Percentiles rank a stretch among this genome's conserved stretches.
phyloP scores from a whole-genome alignment of 1,140 invertebrate genomes.

The Ericerus pela region DNA sequence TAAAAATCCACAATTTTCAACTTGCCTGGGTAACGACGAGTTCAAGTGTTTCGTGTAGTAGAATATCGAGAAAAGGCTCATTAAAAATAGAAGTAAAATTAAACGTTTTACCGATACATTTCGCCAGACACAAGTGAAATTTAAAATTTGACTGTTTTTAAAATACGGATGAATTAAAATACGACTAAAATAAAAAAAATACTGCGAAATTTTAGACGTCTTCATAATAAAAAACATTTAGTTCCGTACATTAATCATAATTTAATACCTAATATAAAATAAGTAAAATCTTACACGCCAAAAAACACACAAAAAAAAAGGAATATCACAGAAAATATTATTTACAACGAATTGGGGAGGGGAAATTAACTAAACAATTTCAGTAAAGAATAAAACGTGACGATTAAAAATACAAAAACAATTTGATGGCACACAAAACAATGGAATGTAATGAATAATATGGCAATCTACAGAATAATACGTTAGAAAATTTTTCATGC shows the following conservation, averaged over 20 bases:
- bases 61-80: conserved; percentile 52
- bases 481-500: neutral
- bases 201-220: neutral
- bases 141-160: neutral
- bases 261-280: neutral
- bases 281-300: neutral
- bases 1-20: conserved; percentile 17
- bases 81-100: conserved; percentile 45
- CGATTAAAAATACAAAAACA: neutral
- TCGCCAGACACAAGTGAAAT: neutral
- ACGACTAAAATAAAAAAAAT: neutral
- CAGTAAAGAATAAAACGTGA: neutral
- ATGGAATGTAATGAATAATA: neutral
- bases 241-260: no score
- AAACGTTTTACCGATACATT: conserved; percentile 47
- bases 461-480: neutral
- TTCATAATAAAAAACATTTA: conserved; percentile 2
- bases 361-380: neutral
- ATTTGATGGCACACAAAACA: neutral
- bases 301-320: neutral
- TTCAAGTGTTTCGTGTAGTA: conserved; percentile 57
- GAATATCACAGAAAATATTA: neutral
- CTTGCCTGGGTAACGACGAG: conserved; percentile 52
- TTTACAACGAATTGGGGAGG: neutral
- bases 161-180: neutral